Evolutionary conservation across 2,113 vertebrate species (phyloP).

Genomic region (Tautogolabrus adspersus): DNA sequence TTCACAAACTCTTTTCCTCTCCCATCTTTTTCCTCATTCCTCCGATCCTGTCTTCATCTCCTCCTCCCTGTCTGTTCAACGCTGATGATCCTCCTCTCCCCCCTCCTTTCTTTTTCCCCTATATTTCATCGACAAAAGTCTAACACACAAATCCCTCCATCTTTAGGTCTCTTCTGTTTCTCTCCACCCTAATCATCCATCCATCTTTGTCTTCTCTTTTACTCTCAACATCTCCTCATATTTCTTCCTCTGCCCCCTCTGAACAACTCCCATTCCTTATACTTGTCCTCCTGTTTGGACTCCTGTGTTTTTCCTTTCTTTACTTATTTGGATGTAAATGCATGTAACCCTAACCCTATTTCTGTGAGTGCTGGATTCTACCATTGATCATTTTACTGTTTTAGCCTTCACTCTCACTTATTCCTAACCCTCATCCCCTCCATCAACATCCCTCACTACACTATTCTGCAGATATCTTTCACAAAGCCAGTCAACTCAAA

Average conservation of each 20-base stretch:
- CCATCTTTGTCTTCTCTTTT: slow-evolving; percentile 46
- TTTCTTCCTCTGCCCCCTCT: slow-evolving; percentile 34
- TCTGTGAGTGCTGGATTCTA: too few species aligned
- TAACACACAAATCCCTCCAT: slow-evolving; percentile 35
- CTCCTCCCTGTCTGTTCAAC: slow-evolving; percentile 75
- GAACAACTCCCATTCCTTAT: slow-evolving; percentile 63
- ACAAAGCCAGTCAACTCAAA: too few species aligned
- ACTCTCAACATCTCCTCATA: slow-evolving; percentile 31
- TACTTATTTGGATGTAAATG: too few species aligned
- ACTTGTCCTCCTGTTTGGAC: slow-evolving; percentile 13
- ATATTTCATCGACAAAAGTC: slow-evolving; percentile 39
- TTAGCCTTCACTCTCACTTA: not conserved
- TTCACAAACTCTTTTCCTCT: slow-evolving; percentile 69
- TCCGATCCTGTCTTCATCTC: slow-evolving; percentile 67
- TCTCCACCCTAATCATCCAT: slow-evolving; percentile 47
- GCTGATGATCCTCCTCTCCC: slow-evolving; percentile 36
- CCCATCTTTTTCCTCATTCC: slow-evolving; percentile 61
- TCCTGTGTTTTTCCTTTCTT: too few species aligned
- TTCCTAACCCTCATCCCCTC: not conserved
- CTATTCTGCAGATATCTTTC: not conserved
- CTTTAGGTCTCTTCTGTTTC: slow-evolving; percentile 21
- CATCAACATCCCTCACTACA: not conserved
- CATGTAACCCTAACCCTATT: too few species aligned
- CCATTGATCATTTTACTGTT: too few species aligned
- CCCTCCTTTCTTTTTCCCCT: slow-evolving; percentile 27